Evolutionary conservation across 64 coral and sea anemone genomes (phyloP).

Genomic region (Actinia tenebrosa): DNA sequence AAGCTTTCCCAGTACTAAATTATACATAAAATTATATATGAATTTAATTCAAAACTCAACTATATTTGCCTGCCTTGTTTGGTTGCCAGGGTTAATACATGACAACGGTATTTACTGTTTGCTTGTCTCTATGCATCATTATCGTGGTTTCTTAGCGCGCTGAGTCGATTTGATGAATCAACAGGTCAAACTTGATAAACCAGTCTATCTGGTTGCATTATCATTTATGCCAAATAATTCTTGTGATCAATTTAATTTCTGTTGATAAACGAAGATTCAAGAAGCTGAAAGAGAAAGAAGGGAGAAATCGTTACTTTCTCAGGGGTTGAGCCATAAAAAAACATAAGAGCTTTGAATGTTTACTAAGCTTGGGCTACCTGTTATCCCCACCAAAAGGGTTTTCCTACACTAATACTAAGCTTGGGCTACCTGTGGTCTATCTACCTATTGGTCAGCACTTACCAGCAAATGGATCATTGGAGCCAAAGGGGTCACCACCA

Average conservation of each 20-base stretch:
- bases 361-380: not conserved
- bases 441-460: not conserved
- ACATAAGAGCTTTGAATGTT: too few relatives aligned
- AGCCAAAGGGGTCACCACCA: constrained; percentile 79
- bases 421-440: not conserved
- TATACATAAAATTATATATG: not conserved
- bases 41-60: not conserved
- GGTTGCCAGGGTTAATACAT: not conserved
- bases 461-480: constrained; percentile 68
- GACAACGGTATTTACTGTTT: not conserved
- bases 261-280: not conserved
- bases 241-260: not conserved
- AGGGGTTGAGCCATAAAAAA: too few relatives aligned
- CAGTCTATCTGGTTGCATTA: not conserved
- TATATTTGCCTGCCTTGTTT: not conserved
- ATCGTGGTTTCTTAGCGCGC: not conserved
- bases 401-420: constrained; percentile 1
- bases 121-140: not conserved
- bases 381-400: constrained; percentile 76
- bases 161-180: not conserved
- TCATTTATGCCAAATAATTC: not conserved
- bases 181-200: not conserved
- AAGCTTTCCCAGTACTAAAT: not conserved
- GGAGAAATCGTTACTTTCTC: not conserved
- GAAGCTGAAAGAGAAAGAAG: not conserved